Base-by-base conservation (phyloP, 1,140 invertebrate species). In the Dolichoris vasculosae region DNA sequence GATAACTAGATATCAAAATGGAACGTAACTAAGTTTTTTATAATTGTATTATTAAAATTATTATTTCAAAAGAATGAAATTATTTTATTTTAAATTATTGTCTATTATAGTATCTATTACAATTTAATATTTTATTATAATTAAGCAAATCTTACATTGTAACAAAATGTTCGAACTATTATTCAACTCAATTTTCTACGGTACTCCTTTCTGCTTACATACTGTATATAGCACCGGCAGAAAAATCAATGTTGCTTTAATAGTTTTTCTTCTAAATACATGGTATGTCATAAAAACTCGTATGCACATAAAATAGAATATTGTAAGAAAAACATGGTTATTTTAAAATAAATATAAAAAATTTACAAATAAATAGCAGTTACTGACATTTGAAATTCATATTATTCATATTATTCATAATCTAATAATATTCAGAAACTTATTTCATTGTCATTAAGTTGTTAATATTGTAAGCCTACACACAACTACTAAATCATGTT, bases 151-250 rank as follows among this genome's bases (percentile, higher is more conserved):
- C 38, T 69, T 38, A 38, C 20, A 69, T 38, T 69, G 23, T 38
- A 69, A 69, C 67, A 23, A 69, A 69, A 69, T 69, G 67, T 38
- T 69, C 67, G 35, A 20, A 69, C 67, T 69, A 69, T 43, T 73
- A 73, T 73, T 73, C 20, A 73, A 69, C 17, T 43, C 69, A 73
- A 73, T 73, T 73, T 73, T 73, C 69, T 73, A 43, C 69, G 38
- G 30, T 69, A 69, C 35, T 69, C 17, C 67, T 40, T 32, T 38
- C 67, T 69, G 17, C 67, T 69, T 69, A 73, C 11, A n/a, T 73
- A n/a, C 69, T 32, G 38, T 32, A 43, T 43, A 40, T n/a, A 32
- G 38, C 43, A 43, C 26, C 38, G 23, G 38, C 40, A 73, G 40
- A 26, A 73, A 73, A 73, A 73, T 73, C 69, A 40, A 73, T 43